Conservation (phyloP, 1,140 invertebrate species). For the Frieseomelitta varia region DNA sequence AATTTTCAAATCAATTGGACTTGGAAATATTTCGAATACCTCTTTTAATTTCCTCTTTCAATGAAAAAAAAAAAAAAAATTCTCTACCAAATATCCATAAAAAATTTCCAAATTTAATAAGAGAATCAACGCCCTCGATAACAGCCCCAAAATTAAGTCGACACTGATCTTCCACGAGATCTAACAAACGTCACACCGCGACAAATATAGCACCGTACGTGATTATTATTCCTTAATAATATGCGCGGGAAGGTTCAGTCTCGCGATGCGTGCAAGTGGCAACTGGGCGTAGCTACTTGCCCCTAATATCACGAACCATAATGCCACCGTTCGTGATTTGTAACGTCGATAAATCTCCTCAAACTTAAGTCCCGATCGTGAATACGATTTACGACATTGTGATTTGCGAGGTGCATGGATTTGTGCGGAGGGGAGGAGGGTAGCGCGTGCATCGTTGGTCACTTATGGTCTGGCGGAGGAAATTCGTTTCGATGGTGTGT, state of each 20-base stretch:
- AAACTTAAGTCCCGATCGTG: constrained; percentile 39
- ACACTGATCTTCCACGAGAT: background rate
- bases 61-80: too few species aligned
- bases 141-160: too few species aligned
- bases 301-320: constrained; percentile 39
- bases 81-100: too few species aligned
- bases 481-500: background rate
- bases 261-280: background rate
- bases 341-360: constrained; percentile 29
- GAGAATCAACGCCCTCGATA: too few species aligned
- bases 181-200: background rate
- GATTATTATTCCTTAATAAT: background rate
- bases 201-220: background rate
- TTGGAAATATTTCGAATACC: too few species aligned
- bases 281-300: constrained; percentile 2
- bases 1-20: too few species aligned
- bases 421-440: background rate
- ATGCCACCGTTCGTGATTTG: constrained; percentile 28
- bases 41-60: too few species aligned
- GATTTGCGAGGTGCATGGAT: constrained; percentile 20
- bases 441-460: background rate
- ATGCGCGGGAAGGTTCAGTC: background rate
- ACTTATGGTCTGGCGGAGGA: background rate
- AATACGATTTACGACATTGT: constrained; percentile 35
- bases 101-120: too few species aligned